These are phyloP conservation scores for Chondrilla cf. caribensis DNA, from an alignment of 37 sponge, comb jelly and placozoan species.

Conservation along the genomic window DNA sequence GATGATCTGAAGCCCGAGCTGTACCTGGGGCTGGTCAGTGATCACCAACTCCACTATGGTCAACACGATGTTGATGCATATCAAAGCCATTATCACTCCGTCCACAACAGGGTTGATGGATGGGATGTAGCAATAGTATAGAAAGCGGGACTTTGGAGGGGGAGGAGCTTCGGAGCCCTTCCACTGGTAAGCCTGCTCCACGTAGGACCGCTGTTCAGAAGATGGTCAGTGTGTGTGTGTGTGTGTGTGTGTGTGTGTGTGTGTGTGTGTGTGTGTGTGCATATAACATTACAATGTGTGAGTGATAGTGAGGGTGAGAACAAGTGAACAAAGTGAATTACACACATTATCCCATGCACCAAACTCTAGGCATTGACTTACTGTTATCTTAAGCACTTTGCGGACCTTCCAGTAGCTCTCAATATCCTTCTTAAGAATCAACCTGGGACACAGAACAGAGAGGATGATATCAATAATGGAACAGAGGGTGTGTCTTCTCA, in stretches of 20 bases:
- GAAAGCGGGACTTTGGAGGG: constrained; percentile 33
- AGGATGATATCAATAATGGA: background rate
- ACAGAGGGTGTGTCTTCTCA: background rate
- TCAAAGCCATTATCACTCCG: constrained; percentile 55
- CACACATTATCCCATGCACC: too few species aligned
- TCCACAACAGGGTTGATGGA: constrained; percentile 49
- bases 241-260: background rate
- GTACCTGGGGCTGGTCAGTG: background rate
- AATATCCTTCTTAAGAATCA: constrained; percentile 77
- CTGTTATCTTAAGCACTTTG: constrained; percentile 9
- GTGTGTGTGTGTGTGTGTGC: constrained; percentile 6
- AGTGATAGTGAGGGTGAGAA: too few species aligned
- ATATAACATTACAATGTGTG: too few species aligned
- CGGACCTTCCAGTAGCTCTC: constrained; percentile 73
- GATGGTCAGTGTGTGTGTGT: background rate
- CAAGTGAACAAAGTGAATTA: too few species aligned
- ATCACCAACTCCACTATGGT: constrained; percentile 61
- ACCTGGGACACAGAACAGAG: constrained; percentile 24
- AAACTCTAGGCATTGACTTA: too few species aligned
- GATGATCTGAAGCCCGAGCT: constrained; percentile 20
- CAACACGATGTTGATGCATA: constrained; percentile 48
- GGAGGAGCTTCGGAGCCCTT: constrained; percentile 3
- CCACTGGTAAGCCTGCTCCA: background rate
- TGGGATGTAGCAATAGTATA: constrained; percentile 30
- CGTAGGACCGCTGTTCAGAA: constrained; percentile 27